Conservation (phyloP, 2,797 vertebrate genomes). For the Pygocentrus nattereri region DNA sequence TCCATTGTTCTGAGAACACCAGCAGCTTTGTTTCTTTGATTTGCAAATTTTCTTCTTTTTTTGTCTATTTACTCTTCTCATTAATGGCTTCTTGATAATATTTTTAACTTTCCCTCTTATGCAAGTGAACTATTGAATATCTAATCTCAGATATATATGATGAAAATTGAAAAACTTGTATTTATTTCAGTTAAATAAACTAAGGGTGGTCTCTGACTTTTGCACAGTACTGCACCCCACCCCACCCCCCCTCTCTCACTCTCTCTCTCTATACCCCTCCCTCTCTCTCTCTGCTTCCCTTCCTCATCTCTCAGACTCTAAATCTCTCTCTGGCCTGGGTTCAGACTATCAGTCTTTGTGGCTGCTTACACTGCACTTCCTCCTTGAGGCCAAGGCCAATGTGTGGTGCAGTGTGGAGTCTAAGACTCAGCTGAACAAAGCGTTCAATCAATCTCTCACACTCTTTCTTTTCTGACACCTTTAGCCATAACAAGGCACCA, state of each 20-base stretch:
- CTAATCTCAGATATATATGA: no score
- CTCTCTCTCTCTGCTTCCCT: no score
- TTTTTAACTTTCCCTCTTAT: no score
- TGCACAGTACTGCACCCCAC: background rate
- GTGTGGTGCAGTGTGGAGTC: background rate
- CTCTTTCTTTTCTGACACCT: background rate
- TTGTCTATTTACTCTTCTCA: background rate
- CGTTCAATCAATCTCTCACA: background rate
- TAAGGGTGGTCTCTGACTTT: no score
- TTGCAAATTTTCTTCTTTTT: background rate
- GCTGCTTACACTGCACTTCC: background rate
- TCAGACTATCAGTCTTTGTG: background rate
- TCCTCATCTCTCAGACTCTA: background rate
- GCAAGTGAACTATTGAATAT: no score
- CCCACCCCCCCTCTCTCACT: background rate
- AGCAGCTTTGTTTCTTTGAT: no score
- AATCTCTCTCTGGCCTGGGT: slow-evolving; percentile 2
- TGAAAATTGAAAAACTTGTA: no score
- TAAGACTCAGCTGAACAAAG: background rate
- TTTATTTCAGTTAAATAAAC: no score
- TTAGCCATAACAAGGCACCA: slow-evolving; percentile 38
- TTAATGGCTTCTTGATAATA: no score
- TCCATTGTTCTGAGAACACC: no score
- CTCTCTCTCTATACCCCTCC: background rate
- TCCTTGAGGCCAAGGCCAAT: slow-evolving; percentile 4